Evolutionary conservation across 2,113 vertebrate genomes (phyloP), one percentile per base, ranked within the genome.

Genomic region (Seriola dumerili): DNA sequence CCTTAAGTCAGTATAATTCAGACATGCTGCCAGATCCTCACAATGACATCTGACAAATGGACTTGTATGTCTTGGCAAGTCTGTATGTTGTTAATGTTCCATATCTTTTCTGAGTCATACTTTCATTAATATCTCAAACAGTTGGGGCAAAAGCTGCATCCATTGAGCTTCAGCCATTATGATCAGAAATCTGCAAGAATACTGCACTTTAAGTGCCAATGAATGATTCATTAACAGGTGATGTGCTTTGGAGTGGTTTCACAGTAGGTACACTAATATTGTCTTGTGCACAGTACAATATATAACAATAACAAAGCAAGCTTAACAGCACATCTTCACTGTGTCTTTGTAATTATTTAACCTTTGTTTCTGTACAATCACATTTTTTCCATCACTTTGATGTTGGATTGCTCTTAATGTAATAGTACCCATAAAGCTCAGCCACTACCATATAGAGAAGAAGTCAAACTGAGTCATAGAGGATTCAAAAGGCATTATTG

Each of bases 91-190:
- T 52, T 34, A 76, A 66, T 42, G 32, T 58, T 59, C 12, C 34
- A 42, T 7, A 52, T 66, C 42, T 13, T 78, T 25, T 76, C 59
- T 32, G 64, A 78, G 64, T 74, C 74, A 70, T 58, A 57, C 52
- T 29, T 63, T 62, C 48, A 25, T 50, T 38, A 55, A 48, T 50
- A 66, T 68, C 48, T 58, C 6, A 52, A 80, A 85, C 38, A 36
- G 8, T 3, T 68, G 29, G n/a, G 21, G 55, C 4, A 79, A 44
- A 29, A 17, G 59, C 57, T 2, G 7, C 6, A 21, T 46, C n/a
- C 34, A 73, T 1, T 42, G 19, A 63, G 4, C 38, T 46, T 48
- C 11, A 48, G 21, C 17, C 68, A 52, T 50, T 58, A 71, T 19
- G 6, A 58, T 38, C 42, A 67, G 21, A 59, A 23, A 34, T 29